A percentile compares a stretch with the other conserved stretches of the same genome.
Evolutionary conservation across 1,140 invertebrate species (phyloP).

Genomic region (Zaprionus inermis): DNA sequence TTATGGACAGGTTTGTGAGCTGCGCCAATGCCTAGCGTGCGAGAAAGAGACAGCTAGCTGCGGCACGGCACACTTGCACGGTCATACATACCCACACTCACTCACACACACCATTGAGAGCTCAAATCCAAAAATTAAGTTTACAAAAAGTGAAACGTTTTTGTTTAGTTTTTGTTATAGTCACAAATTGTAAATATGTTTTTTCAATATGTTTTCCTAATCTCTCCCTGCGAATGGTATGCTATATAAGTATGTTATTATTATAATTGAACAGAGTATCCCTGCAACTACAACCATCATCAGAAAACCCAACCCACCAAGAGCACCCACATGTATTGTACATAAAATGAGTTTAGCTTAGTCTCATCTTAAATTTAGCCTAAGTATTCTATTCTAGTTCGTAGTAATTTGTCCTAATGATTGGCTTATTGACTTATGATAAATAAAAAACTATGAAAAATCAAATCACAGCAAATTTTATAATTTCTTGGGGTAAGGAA

Average conservation of each 20-base stretch:
- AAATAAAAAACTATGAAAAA: slow-evolving; percentile 55
- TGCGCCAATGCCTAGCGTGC: slow-evolving; percentile 28
- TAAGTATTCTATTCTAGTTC: slow-evolving; percentile 54
- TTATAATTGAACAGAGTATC: background rate
- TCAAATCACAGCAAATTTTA: background rate
- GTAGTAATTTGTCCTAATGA: slow-evolving; percentile 40
- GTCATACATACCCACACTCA: slow-evolving; percentile 9
- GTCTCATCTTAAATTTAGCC: slow-evolving; percentile 18
- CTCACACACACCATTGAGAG: slow-evolving; percentile 53
- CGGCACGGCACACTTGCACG: slow-evolving; percentile 27
- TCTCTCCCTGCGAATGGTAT: slow-evolving; percentile 12
- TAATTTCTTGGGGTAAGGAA: background rate
- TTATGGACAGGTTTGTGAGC: slow-evolving; percentile 52
- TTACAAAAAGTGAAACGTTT: slow-evolving; percentile 44
- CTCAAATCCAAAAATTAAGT: slow-evolving; percentile 80
- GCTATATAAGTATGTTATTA: background rate
- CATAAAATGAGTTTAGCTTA: slow-evolving; percentile 41
- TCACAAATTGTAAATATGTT: slow-evolving; percentile 59
- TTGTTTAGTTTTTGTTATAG: slow-evolving; percentile 37
- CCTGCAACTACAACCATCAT: background rate
- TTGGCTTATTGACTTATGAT: slow-evolving; percentile 44
- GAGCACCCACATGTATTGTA: slow-evolving; percentile 37
- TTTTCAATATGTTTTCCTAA: slow-evolving; percentile 32
- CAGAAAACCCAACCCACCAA: slow-evolving; percentile 42
- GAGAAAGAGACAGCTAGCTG: slow-evolving; percentile 63